phyloP scores from a whole-genome alignment of 2,797 vertebrate genomes.

The Sebastes jordani region DNA sequence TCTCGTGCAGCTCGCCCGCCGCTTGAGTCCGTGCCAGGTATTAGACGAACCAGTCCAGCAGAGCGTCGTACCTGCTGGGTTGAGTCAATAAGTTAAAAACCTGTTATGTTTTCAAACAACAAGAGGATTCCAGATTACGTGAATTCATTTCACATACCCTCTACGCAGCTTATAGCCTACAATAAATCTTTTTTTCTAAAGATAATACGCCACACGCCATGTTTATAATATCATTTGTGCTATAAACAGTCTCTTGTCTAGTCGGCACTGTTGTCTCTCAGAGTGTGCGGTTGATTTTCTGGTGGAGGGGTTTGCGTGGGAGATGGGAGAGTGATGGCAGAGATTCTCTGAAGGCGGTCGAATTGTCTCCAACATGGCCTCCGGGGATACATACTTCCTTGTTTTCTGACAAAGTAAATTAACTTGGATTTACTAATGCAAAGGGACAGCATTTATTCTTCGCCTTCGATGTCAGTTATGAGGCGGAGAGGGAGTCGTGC shows the following conservation, averaged over 20 bases:
- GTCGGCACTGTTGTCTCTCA: conserved; percentile 58
- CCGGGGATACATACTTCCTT: conserved; percentile 74
- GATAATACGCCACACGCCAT: conserved; percentile 50
- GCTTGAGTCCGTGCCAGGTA: conserved; percentile 28
- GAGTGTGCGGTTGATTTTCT: conserved; percentile 62
- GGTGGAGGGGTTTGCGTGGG: conserved; percentile 64
- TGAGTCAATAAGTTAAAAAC: conserved; percentile 41
- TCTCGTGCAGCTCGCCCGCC: conserved; percentile 14
- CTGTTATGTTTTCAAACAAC: conserved; percentile 26
- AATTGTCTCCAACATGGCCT: conserved; percentile 76
- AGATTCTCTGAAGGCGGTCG: conserved; percentile 74
- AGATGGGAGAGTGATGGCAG: conserved; percentile 75
- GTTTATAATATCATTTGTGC: conserved; percentile 60
- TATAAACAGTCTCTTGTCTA: conserved; percentile 64
- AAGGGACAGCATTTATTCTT: conserved; percentile 66
- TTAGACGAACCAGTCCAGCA: neutral
- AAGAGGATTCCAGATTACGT: neutral
- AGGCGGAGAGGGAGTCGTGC: conserved; percentile 21
- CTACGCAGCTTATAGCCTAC: conserved; percentile 15
- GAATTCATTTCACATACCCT: conserved; percentile 25
- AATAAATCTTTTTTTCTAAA: conserved; percentile 53
- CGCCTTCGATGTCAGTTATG: conserved; percentile 19
- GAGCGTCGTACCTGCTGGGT: conserved; percentile 26
- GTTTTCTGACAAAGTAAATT: conserved; percentile 82
- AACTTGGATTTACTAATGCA: conserved; percentile 74